Conservation (phyloP, 2,113 vertebrate species). For the Felis catus region DNA sequence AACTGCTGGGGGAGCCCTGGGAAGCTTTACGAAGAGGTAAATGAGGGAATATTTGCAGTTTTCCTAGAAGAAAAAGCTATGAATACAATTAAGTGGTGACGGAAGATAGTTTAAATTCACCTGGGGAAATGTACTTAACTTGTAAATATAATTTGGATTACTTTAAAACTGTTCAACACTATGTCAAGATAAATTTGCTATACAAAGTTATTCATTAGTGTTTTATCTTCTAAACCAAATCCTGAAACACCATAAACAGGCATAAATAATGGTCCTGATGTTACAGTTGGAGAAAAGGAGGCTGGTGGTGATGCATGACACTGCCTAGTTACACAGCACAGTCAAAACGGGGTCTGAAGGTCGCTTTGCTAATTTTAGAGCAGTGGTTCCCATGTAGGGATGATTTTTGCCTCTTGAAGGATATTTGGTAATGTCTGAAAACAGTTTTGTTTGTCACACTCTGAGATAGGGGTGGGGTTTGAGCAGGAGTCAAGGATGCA, state of each 20-base stretch:
- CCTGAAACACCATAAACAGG: neutral
- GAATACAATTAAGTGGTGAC: conserved; percentile 1
- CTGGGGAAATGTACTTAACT: neutral
- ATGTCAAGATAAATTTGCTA: conserved; percentile 21
- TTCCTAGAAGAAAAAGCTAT: conserved; percentile 26
- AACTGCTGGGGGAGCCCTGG: neutral
- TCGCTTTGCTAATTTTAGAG: neutral
- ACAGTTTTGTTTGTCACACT: neutral
- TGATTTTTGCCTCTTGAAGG: neutral
- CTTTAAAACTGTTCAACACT: neutral
- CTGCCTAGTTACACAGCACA: neutral
- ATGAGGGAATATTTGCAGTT: neutral
- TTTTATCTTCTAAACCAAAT: neutral
- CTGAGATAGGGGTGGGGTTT: neutral
- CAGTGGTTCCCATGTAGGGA: neutral
- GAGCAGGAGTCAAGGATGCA: neutral
- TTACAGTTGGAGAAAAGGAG: neutral
- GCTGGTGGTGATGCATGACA: neutral
- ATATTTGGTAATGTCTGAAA: neutral
- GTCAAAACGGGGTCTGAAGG: neutral
- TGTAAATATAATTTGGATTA: conserved; percentile 21
- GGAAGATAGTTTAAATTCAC: conserved; percentile 11
- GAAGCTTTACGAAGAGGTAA: neutral
- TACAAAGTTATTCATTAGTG: neutral
- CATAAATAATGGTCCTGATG: neutral